These are phyloP conservation scores for Mormyrops boulengeri DNA, from an alignment of 2,797 vertebrate genomes.

Conservation along the genomic window DNA sequence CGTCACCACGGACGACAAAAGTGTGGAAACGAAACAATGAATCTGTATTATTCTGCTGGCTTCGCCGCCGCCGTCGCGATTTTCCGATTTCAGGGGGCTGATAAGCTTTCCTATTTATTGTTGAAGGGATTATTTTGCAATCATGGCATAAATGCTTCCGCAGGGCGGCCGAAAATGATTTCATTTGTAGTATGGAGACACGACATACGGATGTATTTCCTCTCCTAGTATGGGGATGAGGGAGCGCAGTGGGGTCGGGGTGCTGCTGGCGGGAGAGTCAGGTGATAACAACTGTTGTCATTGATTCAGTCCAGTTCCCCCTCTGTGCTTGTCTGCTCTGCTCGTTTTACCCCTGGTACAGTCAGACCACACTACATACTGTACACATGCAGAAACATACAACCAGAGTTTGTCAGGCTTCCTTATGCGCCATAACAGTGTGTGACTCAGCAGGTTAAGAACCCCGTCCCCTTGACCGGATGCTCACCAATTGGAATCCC, in stretches of 20 bases:
- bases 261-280: neutral
- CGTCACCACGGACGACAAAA: neutral
- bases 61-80: neutral
- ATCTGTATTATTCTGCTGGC: neutral
- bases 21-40: neutral
- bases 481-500: neutral
- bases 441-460: neutral
- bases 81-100: neutral
- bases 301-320: neutral
- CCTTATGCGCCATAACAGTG: neutral
- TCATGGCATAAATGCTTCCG: neutral
- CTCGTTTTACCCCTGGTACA: neutral
- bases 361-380: neutral
- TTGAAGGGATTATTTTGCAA: slow-evolving; percentile 22
- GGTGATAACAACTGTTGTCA: neutral
- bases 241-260: no score
- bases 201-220: neutral
- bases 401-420: neutral
- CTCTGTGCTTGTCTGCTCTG: neutral
- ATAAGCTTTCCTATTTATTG: neutral
- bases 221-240: neutral
- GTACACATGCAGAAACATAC: neutral
- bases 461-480: neutral
- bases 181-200: neutral
- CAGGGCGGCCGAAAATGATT: neutral